These are phyloP conservation scores for Mesopsocus fuscifrons DNA, from an alignment of 2,888 invertebrate species.

Conservation along the genomic window DNA sequence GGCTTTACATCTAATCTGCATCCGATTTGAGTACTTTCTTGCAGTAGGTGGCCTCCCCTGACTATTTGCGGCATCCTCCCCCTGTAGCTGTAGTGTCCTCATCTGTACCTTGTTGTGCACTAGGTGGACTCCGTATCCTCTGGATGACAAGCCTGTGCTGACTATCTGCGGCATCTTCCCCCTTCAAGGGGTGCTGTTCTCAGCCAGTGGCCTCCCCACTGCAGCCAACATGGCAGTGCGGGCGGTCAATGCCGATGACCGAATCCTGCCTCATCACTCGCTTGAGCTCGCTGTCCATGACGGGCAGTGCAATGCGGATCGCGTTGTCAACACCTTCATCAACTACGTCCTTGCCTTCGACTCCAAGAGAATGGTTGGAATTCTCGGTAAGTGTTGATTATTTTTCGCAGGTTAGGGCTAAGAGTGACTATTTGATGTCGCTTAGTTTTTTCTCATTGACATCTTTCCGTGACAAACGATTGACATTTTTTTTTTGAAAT, in stretches of 20 bases:
- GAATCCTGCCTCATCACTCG: constrained; percentile 37
- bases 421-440: no score
- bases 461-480: no score
- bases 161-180: constrained; percentile 54
- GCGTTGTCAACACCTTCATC: constrained; percentile 55
- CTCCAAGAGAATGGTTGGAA: constrained; percentile 41
- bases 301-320: constrained; percentile 49
- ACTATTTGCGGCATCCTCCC: no score
- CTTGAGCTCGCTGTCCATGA: constrained; percentile 36
- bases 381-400: constrained; percentile 40
- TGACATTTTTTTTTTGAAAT: neutral
- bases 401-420: neutral
- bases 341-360: constrained; percentile 37
- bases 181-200: constrained; percentile 35
- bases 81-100: no score
- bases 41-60: no score
- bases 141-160: constrained; percentile 26
- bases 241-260: constrained; percentile 38
- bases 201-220: constrained; percentile 36
- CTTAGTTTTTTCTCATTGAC: no score
- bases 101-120: no score
- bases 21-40: no score
- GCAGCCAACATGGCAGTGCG: constrained; percentile 42
- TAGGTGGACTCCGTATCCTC: no score
- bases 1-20: no score